Base-by-base conservation (phyloP, 2,113 vertebrate species). In the Chaetodon auriga region DNA sequence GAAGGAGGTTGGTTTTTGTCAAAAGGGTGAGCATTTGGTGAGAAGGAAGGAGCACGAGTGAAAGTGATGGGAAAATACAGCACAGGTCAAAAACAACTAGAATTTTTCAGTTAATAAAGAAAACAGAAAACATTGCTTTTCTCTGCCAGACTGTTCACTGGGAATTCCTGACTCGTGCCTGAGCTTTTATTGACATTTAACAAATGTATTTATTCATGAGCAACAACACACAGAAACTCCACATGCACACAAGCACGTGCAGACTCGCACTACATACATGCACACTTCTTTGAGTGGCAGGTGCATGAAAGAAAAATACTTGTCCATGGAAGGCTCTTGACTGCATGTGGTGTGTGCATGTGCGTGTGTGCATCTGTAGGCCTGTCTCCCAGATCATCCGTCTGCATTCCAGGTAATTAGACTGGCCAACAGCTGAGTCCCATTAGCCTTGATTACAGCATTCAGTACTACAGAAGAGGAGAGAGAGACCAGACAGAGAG, bases 331-430 rank as follows among this genome's bases (percentile, higher is more conserved):
- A 36, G 55, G 12, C 23, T 12, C 11, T 51, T 70, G 16, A 23
- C 19, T 65, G 11, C 55, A 16, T 58, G 51, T 45, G 55, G 38
- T 48, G 51, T 71, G 49, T 38, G 48, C 58, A 30, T 46, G 51
- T 45, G 83, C 35, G 69, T 55, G 75, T 71, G 75, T 87, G 45
- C 80, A 7, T 84, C 54, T 82, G 61, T n/a, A n/a, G 19, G 82
- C 72, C 64, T 78, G 82, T 88, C 81, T 86, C 69, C 81, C 75
- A 90, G 82, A 89, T 86, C 87, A 92, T 91, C 87, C 21, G 81
- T 94, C 94, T 94, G 85, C 92, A 95, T 94, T 94, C 90, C 94
- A 93, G 87, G 86, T 94, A 95, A 95, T 95, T 94, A 94, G 92
- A 89, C 88, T 75, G 89, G 83, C 89, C 91, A 92, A 89, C 94